Percentiles rank a stretch among this genome's conserved stretches.
phyloP scores from a whole-genome alignment of 2,797 vertebrate species.

The Micropoecilia bifurca region DNA sequence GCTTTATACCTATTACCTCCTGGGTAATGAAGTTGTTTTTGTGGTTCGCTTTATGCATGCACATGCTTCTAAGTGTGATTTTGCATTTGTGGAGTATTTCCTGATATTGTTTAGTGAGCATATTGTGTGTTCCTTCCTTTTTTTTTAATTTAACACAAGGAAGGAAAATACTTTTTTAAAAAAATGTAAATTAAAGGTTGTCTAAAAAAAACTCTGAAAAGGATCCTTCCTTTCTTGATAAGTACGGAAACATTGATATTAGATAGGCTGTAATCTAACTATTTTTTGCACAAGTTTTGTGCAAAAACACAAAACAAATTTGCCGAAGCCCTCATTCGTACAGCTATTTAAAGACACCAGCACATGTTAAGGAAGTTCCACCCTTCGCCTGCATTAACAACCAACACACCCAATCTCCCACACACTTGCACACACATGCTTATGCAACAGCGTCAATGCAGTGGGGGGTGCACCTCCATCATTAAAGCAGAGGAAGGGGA shows the following conservation, averaged over 20 bases:
- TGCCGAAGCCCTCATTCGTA: background rate
- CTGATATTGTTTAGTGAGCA: conserved; percentile 16
- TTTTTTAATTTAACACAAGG: background rate
- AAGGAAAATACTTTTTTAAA: background rate
- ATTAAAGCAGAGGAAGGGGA: conserved; percentile 64
- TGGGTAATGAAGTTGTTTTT: conserved; percentile 35
- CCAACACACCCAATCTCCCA: conserved; percentile 21
- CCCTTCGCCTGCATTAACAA: conserved; percentile 35
- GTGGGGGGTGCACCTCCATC: conserved; percentile 50
- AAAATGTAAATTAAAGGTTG: background rate
- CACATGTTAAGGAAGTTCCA: conserved; percentile 57
- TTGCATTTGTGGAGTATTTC: conserved; percentile 2
- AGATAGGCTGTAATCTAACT: background rate
- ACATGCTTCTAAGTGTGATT: conserved; percentile 3
- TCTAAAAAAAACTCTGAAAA: background rate
- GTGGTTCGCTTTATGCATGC: background rate
- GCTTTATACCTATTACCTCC: conserved; percentile 69
- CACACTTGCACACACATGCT: conserved; percentile 13
- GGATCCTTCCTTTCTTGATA: background rate
- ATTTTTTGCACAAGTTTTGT: background rate
- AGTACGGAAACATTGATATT: background rate
- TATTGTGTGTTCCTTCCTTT: background rate
- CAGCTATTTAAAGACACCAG: conserved; percentile 25
- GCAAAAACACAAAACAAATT: conserved; percentile 17
- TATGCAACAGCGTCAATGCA: conserved; percentile 27